Conservation (phyloP, 2,888 invertebrate species). For the Drosophila formosana region DNA sequence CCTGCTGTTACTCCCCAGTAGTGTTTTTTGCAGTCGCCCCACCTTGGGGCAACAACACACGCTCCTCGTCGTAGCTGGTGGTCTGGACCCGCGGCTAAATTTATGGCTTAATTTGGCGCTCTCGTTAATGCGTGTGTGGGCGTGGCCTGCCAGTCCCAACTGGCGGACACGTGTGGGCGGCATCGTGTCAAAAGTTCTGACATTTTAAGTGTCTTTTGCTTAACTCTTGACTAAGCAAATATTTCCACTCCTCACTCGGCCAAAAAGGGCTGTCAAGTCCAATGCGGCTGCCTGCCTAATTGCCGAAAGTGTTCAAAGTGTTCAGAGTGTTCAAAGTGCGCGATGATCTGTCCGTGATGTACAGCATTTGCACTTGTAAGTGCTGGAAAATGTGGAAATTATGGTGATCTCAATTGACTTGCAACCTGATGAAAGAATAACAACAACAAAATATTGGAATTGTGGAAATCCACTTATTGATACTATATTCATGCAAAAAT, state of each 20-base stretch:
- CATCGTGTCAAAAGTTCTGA: constrained; percentile 67
- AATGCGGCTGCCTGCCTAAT: constrained; percentile 42
- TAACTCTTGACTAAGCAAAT: constrained; percentile 63
- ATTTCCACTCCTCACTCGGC: constrained; percentile 34
- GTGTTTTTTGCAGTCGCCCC: background rate
- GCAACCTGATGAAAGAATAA: no score
- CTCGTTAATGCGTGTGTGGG: constrained; percentile 75
- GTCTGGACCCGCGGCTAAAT: constrained; percentile 62
- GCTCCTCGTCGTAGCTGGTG: constrained; percentile 61
- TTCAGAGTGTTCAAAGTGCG: constrained; percentile 32
- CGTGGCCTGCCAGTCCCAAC: constrained; percentile 41
- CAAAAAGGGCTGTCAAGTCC: constrained; percentile 47
- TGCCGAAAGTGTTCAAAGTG: constrained; percentile 41
- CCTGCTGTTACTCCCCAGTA: constrained; percentile 56
- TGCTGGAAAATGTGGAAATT: background rate
- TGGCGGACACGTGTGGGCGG: constrained; percentile 52
- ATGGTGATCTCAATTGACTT: background rate
- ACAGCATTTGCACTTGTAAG: background rate
- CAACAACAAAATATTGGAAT: no score
- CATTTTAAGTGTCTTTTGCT: constrained; percentile 71
- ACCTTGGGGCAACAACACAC: constrained; percentile 6
- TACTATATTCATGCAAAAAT: no score
- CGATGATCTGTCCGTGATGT: background rate
- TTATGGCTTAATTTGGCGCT: constrained; percentile 78
- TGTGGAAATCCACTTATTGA: no score